Evolutionary conservation across 2,888 invertebrate species (phyloP), one percentile per base, ranked within the genome.

Genomic region (Parnassius mnemosyne): DNA sequence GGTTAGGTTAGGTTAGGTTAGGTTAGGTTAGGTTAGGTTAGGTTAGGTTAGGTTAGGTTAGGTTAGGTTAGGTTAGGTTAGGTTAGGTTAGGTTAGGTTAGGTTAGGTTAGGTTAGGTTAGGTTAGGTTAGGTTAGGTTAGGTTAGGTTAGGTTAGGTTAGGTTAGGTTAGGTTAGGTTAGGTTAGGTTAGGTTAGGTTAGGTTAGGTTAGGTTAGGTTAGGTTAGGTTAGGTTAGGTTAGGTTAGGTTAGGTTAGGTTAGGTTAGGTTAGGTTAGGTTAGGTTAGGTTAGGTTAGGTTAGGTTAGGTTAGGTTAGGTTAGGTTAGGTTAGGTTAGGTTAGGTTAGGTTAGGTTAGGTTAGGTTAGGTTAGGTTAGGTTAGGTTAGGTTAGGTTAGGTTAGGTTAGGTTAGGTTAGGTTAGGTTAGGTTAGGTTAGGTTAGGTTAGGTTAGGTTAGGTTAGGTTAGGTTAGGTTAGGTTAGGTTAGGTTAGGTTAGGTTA

Each of bases 21-120:
- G 50, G 41, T 55, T 58, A 47, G 63, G 43, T 43, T 43, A 43
- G 53, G 53, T 43, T 53, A 64, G 65, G 53, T 43, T 43, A 43
- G 53, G 53, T 20, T 20, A 61, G 61, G 64, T 60, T 61, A 61
- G 64, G 66, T 65, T 65, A 66, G 67, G 65, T 68, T 67, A 67
- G 66, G 68, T 67, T 66, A 67, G 67, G 67, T 67, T 66, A 66
- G 68, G 68, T 68, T 65, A 62, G 66, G 66, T 61, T 66, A 65
- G 68, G 68, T 66, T 68, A 66, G 68, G 66, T 66, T 68, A 66
- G 66, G 68, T 66, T 68, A 68, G 68, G 68, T 65, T 68, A 65
- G 68, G 68, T 65, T 66, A 66, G 68, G 66, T 66, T 68, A 65
- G 66, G 66, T 63, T 63, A 63, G 66, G 65, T 58, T 63, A 63